Percentiles rank a stretch among this genome's conserved stretches.
phyloP scores from a whole-genome alignment of 1,140 invertebrate species.

The Melitaea cinxia region DNA sequence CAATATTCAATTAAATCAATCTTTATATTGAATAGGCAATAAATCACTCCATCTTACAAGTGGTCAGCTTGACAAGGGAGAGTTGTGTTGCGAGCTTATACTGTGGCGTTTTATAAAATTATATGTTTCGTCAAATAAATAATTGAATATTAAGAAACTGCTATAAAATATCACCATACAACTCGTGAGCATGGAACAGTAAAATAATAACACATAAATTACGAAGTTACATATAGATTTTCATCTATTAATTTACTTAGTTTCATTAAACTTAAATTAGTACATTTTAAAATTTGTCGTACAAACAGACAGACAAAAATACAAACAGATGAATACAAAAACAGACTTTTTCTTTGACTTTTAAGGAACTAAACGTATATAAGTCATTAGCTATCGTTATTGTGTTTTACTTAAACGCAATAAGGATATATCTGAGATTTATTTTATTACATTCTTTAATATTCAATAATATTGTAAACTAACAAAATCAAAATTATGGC shows the following conservation, averaged over 20 bases:
- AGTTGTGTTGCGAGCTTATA: background rate
- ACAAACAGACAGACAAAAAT: no score
- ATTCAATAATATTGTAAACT: constrained; percentile 8
- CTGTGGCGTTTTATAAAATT: background rate
- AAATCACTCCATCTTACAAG: constrained; percentile 38
- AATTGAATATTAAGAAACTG: background rate
- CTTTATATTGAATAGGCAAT: constrained; percentile 28
- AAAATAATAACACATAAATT: no score
- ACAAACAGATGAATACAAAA: no score
- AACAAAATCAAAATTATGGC: constrained; percentile 25
- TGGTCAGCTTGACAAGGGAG: background rate
- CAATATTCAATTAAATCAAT: constrained; percentile 44
- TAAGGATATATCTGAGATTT: background rate
- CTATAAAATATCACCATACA: no score
- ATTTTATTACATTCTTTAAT: constrained; percentile 9
- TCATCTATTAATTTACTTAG: no score
- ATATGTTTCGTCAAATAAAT: background rate
- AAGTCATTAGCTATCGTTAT: no score
- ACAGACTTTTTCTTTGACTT: no score
- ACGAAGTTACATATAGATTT: no score
- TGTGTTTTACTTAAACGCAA: background rate
- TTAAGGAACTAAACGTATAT: no score
- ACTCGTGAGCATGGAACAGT: no score
- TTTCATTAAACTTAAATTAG: no score
- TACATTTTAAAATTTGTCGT: no score